These are phyloP conservation scores for Sicus ferrugineus DNA, from an alignment of 2,888 invertebrate genomes.

Conservation along the genomic window DNA sequence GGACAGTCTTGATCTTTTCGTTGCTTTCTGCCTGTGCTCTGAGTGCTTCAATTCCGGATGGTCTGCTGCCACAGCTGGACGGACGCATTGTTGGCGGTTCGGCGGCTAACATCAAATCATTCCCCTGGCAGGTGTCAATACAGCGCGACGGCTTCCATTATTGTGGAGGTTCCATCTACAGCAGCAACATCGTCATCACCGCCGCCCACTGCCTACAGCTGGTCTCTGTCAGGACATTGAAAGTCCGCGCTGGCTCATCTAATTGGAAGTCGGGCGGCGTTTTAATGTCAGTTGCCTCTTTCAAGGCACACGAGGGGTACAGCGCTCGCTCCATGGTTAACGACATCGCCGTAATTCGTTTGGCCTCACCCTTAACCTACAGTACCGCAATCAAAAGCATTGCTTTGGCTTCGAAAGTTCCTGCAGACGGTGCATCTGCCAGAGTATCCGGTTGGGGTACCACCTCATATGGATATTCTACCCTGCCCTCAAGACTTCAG, in stretches of 20 bases:
- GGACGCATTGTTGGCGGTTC: conserved; percentile 50
- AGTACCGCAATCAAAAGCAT: conserved; percentile 61
- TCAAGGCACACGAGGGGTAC: conserved; percentile 59
- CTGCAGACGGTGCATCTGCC: conserved; percentile 38
- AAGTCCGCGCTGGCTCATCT: conserved; percentile 68
- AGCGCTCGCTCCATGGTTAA: conserved; percentile 64
- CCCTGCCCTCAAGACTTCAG: conserved; percentile 60
- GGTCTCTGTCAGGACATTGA: conserved; percentile 44
- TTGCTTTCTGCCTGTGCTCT: conserved; percentile 23
- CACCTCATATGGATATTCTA: conserved; percentile 35
- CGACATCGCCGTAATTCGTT: conserved; percentile 69
- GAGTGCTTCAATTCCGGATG: conserved; percentile 35
- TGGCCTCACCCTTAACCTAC: conserved; percentile 63
- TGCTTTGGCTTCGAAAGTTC: conserved; percentile 56
- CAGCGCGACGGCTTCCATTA: conserved; percentile 61
- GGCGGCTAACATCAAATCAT: conserved; percentile 41
- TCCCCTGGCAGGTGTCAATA: conserved; percentile 48
- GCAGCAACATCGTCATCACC: conserved; percentile 66
- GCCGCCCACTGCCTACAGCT: conserved; percentile 69
- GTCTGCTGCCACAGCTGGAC: conserved; percentile 37
- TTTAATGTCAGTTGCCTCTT: conserved; percentile 39
- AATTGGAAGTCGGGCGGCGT: conserved; percentile 56
- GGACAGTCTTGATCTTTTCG: conserved; percentile 26
- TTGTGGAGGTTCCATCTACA: conserved; percentile 68
- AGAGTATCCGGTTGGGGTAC: conserved; percentile 44